Base-by-base conservation (phyloP, 2,113 vertebrate species). In the Clarias batrachus region DNA sequence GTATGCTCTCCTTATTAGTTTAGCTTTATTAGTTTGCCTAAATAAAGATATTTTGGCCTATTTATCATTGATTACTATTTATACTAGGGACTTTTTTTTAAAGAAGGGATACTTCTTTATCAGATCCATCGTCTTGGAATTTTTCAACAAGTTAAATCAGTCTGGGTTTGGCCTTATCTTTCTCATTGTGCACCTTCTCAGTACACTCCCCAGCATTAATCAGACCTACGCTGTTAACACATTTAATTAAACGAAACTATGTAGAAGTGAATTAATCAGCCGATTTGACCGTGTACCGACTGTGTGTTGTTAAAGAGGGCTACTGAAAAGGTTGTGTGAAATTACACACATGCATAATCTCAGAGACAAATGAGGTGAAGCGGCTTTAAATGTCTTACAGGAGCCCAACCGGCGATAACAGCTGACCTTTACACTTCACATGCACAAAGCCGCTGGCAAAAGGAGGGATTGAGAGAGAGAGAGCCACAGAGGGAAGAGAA, bases 321-420 rank as follows among this genome's bases (percentile, higher is more conserved):
- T 74, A 82, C 70, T 79, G 60, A 83, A 65, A 89, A 89, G 88
- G 85, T 87, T 56, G 60, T 10, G 74, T 80, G 77, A 84, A 84
- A 68, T 74, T 37, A 79, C 65, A 81, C 70, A 79, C 54, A 87
- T 23, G 59, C 83, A 81, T 59, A 30, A 10, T 21, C 4, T 25
- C 56, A 17, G 25, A 59, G 48, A 81, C 83, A 85, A 89, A 85
- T 77, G 68, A 85, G 65, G 54, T 87, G 68, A 86, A 89, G 83
- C 77, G 21, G 66, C 77, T 60, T 86, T 70, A 85, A 84, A 73
- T 84, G 80, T 81, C n/a, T 84, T 84, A 48, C 85, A 41, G 84
- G 81, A 80, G 68, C 52, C 77, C 74, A 79, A 66, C 80, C 48
- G 41, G 70, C 60, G 83, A 82, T 70, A 71, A 86, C 54, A 83